These are phyloP conservation scores for Iguana delicatissima DNA, from an alignment of 2,797 vertebrate species.

Conservation along the genomic window DNA sequence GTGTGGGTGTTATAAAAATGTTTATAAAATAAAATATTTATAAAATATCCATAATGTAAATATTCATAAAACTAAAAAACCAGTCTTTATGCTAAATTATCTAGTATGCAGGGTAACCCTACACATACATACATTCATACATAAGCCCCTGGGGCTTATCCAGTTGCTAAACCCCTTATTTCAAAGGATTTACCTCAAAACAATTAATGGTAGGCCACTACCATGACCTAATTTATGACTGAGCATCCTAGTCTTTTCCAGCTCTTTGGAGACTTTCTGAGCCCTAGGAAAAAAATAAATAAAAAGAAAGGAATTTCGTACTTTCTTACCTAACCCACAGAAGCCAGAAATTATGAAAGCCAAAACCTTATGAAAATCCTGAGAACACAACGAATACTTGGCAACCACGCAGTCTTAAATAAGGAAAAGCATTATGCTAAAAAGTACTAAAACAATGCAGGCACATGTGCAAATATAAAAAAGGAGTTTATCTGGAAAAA, in stretches of 20 bases:
- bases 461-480: neutral
- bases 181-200: neutral
- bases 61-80: slow-evolving; percentile 3
- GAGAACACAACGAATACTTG: neutral
- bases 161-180: too few species aligned
- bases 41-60: too few species aligned
- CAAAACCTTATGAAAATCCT: neutral
- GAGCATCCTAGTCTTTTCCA: too few species aligned
- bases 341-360: neutral
- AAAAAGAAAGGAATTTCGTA: neutral
- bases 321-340: neutral
- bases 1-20: too few species aligned
- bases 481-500: neutral
- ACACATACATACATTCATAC: neutral
- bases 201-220: too few species aligned
- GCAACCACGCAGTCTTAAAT: neutral
- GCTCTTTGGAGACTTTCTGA: neutral
- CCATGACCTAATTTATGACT: too few species aligned
- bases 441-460: neutral
- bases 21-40: too few species aligned
- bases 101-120: neutral
- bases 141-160: neutral
- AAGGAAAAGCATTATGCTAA: neutral
- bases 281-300: neutral
- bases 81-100: neutral